Conservation (phyloP, 2,797 vertebrate species). For the Crypturellus tataupa region DNA sequence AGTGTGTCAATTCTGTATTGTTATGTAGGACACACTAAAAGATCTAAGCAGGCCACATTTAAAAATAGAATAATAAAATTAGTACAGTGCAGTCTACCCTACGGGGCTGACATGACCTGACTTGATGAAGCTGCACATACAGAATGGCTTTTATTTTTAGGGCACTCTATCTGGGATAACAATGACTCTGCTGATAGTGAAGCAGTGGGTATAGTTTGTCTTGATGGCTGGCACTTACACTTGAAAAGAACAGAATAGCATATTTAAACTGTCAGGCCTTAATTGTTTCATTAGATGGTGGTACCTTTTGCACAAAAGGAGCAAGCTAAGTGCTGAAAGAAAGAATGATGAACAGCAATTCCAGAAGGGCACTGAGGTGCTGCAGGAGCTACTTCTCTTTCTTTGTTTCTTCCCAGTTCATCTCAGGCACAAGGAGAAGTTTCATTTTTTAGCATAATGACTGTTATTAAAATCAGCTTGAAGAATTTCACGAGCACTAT, state of each 20-base stretch:
- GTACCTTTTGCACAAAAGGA: constrained; percentile 78
- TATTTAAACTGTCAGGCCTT: constrained; percentile 82
- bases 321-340: constrained; percentile 71
- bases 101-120: constrained; percentile 78
- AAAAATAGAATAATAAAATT: constrained; percentile 85
- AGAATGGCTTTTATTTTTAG: constrained; percentile 85
- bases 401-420: constrained; percentile 76
- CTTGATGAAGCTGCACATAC: constrained; percentile 79
- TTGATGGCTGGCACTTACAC: constrained; percentile 77
- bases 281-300: constrained; percentile 83
- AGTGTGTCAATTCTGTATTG: constrained; percentile 46
- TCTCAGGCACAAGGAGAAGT: constrained; percentile 68
- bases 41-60: constrained; percentile 77
- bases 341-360: constrained; percentile 78
- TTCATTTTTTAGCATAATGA: constrained; percentile 74
- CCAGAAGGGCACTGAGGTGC: constrained; percentile 60
- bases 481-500: constrained; percentile 59
- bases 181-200: constrained; percentile 80
- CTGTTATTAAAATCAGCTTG: constrained; percentile 76
- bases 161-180: constrained; percentile 80
- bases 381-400: constrained; percentile 55
- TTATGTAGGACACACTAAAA: constrained; percentile 74
- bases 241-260: constrained; percentile 77
- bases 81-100: constrained; percentile 78
- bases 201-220: constrained; percentile 78